These are phyloP conservation scores for Apostichopus californicus DNA, from an alignment of 35 echinoderm and acorn worm genomes.

Conservation along the genomic window DNA sequence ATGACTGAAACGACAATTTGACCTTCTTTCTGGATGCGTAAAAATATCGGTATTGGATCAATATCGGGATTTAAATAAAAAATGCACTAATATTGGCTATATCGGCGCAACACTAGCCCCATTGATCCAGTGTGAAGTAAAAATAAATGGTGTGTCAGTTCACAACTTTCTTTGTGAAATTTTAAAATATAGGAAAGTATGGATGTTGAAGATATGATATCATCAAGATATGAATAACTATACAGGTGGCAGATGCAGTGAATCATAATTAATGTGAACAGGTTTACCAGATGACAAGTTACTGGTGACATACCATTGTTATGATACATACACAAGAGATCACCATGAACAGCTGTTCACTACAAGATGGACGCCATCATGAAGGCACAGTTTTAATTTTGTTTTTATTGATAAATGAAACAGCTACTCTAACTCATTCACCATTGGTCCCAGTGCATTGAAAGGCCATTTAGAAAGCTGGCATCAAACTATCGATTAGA, in stretches of 20 bases:
- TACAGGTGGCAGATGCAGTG: not conserved
- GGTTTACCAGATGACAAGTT: not conserved
- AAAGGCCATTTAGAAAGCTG: not conserved
- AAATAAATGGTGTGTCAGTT: too few relatives aligned
- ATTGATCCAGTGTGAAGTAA: too few relatives aligned
- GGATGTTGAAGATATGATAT: too few relatives aligned
- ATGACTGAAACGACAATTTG: too few relatives aligned
- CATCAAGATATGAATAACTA: not conserved
- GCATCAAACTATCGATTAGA: conserved; percentile 20
- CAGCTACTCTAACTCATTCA: not conserved
- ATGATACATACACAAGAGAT: not conserved
- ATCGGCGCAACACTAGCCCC: too few relatives aligned
- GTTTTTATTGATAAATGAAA: conserved; percentile 35
- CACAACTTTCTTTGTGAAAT: too few relatives aligned
- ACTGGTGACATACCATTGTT: not conserved
- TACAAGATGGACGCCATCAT: not conserved
- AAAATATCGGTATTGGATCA: too few relatives aligned
- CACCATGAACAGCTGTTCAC: not conserved
- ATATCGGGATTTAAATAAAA: too few relatives aligned
- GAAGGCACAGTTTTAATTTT: not conserved
- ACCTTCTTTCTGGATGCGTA: too few relatives aligned
- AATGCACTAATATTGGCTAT: too few relatives aligned
- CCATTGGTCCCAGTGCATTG: not conserved
- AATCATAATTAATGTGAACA: not conserved
- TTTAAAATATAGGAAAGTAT: too few relatives aligned